A percentile compares a stretch with the other conserved stretches of the same genome.
These are phyloP conservation scores for Dryococelus australis DNA, from an alignment of 2,888 invertebrate genomes.

Conservation along the genomic window DNA sequence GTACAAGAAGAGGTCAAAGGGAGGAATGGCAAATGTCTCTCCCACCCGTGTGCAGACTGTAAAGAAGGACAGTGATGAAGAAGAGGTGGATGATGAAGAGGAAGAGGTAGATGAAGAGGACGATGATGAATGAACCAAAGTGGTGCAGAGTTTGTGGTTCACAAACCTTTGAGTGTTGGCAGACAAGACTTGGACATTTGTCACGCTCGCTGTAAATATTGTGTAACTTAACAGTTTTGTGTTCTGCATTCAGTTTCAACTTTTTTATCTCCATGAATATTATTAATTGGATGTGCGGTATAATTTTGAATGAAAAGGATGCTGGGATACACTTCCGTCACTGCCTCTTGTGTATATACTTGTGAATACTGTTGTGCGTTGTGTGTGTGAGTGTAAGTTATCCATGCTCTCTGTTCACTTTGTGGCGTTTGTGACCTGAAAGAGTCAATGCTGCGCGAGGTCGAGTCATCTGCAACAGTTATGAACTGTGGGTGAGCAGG, in stretches of 20 bases:
- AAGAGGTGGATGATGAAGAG: slow-evolving; percentile 64
- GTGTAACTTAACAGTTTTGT: slow-evolving; percentile 31
- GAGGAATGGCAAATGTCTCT: slow-evolving; percentile 52
- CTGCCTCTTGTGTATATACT: slow-evolving; percentile 16
- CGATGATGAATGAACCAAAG: slow-evolving; percentile 61
- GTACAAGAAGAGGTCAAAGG: slow-evolving; percentile 76
- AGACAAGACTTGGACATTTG: slow-evolving; percentile 30
- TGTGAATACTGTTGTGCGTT: slow-evolving; percentile 11
- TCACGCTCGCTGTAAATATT: slow-evolving; percentile 36
- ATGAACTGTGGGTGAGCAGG: not conserved
- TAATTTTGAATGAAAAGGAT: slow-evolving; percentile 52
- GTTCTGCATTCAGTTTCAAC: slow-evolving; percentile 39
- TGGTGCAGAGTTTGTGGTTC: not conserved
- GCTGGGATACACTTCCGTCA: not conserved
- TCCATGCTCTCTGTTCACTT: not conserved
- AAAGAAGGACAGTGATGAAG: slow-evolving; percentile 45
- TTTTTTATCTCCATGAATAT: slow-evolving; percentile 43
- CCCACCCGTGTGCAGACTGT: slow-evolving; percentile 59
- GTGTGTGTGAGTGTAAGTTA: slow-evolving; percentile 9
- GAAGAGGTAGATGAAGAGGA: slow-evolving; percentile 69
- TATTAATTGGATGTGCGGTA: slow-evolving; percentile 47
- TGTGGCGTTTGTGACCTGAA: not conserved
- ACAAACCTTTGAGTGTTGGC: not conserved
- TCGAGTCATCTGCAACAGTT: not conserved
- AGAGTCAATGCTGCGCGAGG: not conserved